Evolutionary conservation across 2,797 vertebrate genomes (phyloP), one percentile per base, ranked within the genome.

Genomic region (Hoplostethus mediterraneus): DNA sequence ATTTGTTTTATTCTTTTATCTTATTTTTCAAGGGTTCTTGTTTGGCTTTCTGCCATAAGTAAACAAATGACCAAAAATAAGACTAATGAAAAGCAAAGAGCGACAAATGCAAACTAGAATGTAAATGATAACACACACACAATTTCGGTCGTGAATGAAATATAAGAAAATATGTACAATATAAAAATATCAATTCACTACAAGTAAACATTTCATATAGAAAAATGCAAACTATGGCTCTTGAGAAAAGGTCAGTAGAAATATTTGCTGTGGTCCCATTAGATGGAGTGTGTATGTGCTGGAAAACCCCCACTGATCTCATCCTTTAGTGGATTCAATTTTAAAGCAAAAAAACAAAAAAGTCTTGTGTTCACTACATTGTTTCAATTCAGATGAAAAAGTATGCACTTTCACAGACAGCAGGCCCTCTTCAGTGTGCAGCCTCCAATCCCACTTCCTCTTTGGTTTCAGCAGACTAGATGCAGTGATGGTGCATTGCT

Each of bases 161-260:
- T 33, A n/a, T 49, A 58, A 56, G 11, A 70, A 51, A 28, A 67
- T 67, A 72, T 75, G 30, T 63, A 81, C 64, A 73, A 30, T 79
- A 63, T 30, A 67, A 73, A 83, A 80, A 72, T 79, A 79, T 28
- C 1, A 52, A 13, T 44, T 13, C 42, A 36, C 36, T 9, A 10
- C 17, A 30, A 63, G 28, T 42, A 58, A 28, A n/a, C 77, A 61
- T 56, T 59, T 16, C 31, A 44, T 3, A 11, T 44, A 44, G 12
- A 44, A 44, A 44, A 44, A 10, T 42, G n/a, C 4, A 21, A 62
- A 61, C 42, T 61, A 68, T 74, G 64, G 77, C 66, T 80, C 71
- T 64, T 28, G 21, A 33, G 8, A 30, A 73, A 38, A 14, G 38
- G 31, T 47, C 33, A 53, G 16, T 55, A n/a, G 45, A 31, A 60